phyloP scores from a whole-genome alignment of 2,888 invertebrate species.

The Ommatoiulus sabulosus region DNA sequence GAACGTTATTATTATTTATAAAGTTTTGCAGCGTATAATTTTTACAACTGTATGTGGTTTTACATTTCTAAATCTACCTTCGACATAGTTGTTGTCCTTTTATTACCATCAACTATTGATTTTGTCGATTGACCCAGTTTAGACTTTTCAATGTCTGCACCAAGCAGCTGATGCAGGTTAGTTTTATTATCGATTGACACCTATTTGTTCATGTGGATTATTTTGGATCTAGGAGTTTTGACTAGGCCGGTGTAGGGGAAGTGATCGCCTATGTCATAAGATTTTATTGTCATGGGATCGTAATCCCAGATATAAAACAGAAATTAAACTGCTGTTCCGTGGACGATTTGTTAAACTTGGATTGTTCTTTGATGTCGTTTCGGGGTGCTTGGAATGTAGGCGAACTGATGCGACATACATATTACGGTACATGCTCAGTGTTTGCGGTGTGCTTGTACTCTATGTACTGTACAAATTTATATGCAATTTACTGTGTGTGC shows the following conservation, averaged over 20 bases:
- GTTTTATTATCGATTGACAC: conserved; percentile 43
- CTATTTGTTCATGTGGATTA: conserved; percentile 5
- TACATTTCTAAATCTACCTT: not conserved
- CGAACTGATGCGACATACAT: no score
- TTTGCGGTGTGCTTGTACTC: no score
- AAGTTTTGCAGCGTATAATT: not conserved
- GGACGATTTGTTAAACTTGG: no score
- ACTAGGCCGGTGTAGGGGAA: not conserved
- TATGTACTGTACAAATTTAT: no score
- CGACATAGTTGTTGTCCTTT: not conserved
- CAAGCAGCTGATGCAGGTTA: not conserved
- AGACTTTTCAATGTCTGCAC: conserved; percentile 26
- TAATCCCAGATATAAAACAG: not conserved
- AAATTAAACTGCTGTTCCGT: no score
- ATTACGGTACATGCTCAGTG: no score
- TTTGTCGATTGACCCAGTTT: conserved; percentile 24
- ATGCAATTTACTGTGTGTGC: no score
- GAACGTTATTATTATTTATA: no score
- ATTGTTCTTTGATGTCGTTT: no score
- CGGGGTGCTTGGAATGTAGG: no score
- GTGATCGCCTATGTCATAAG: not conserved
- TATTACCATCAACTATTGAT: conserved; percentile 24
- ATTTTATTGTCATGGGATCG: not conserved
- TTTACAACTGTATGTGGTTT: not conserved
- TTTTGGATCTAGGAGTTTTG: conserved; percentile 10